Percentiles rank a stretch among this genome's conserved stretches.
Evolutionary conservation across 2,888 invertebrate species (phyloP).

Genomic region (Unio delphinus): DNA sequence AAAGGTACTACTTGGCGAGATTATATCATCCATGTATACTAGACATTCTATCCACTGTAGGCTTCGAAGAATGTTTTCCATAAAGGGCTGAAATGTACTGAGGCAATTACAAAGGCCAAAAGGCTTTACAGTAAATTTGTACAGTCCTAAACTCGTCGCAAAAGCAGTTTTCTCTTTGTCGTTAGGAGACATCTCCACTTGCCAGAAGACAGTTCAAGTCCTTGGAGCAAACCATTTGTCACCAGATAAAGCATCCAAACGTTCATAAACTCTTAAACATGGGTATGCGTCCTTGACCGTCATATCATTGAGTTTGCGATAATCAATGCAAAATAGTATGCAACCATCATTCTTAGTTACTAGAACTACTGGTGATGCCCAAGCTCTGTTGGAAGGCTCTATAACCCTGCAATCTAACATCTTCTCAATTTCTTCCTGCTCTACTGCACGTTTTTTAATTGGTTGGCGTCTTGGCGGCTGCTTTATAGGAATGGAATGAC

Average conservation of each 20-base stretch:
- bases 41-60: conserved; percentile 26
- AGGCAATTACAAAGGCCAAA: conserved; percentile 22
- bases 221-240: conserved; percentile 22
- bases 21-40: conserved; percentile 15
- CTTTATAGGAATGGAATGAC: conserved; percentile 11
- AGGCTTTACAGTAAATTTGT: conserved; percentile 28
- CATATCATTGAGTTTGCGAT: conserved; percentile 24
- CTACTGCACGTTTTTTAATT: conserved; percentile 12
- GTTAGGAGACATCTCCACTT: conserved; percentile 16
- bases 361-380: conserved; percentile 29
- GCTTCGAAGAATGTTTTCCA: conserved; percentile 19
- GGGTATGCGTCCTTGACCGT: conserved; percentile 30
- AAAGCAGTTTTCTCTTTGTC: conserved; percentile 35
- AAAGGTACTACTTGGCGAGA: conserved; percentile 3
- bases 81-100: too few relatives aligned
- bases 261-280: conserved; percentile 26
- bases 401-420: conserved; percentile 28
- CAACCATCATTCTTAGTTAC: conserved; percentile 26
- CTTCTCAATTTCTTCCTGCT: conserved; percentile 11
- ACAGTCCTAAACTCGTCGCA: conserved; percentile 14
- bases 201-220: conserved; percentile 36
- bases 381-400: conserved; percentile 27
- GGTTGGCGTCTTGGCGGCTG: conserved; percentile 18
- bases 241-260: conserved; percentile 24
- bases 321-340: conserved; percentile 29